A percentile compares a stretch with the other conserved stretches of the same genome.
These are phyloP conservation scores for Silvanus unidentatus DNA, from an alignment of 2,888 invertebrate genomes.

Conservation along the genomic window DNA sequence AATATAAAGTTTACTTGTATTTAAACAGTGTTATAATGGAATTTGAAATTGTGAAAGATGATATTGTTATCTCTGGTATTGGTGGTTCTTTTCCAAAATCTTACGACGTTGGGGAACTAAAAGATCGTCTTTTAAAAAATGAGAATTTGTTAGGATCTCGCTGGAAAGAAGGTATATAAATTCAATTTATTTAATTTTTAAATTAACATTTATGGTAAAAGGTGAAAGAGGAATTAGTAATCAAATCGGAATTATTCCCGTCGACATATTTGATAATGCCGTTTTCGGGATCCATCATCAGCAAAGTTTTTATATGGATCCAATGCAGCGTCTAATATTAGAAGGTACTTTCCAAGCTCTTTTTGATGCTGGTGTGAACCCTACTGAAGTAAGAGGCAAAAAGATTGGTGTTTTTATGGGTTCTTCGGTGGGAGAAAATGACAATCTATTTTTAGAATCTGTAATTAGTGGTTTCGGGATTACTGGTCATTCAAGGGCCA, in stretches of 20 bases:
- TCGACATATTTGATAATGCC: constrained; percentile 44
- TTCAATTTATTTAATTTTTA: no score
- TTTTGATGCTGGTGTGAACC: constrained; percentile 49
- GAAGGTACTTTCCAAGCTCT: constrained; percentile 48
- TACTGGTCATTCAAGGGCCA: constrained; percentile 78
- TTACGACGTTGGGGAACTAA: constrained; percentile 54
- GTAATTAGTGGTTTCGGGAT: constrained; percentile 57
- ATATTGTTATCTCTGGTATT: constrained; percentile 48
- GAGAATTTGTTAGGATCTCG: constrained; percentile 33
- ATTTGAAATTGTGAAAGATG: constrained; percentile 31
- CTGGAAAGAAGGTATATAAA: constrained; percentile 42
- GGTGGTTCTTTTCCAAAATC: constrained; percentile 56
- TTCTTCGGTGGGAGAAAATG: constrained; percentile 47
- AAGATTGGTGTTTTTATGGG: constrained; percentile 46
- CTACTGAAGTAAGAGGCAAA: constrained; percentile 42
- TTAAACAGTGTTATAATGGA: no score
- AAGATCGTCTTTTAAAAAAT: constrained; percentile 49
- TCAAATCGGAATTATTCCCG: constrained; percentile 40
- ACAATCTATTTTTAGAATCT: constrained; percentile 49
- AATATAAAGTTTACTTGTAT: no score
- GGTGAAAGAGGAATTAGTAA: constrained; percentile 40
- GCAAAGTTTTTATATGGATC: constrained; percentile 47
- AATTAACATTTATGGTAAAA: no score
- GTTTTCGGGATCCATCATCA: constrained; percentile 49
- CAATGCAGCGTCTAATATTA: constrained; percentile 44